Evolutionary conservation across 2,888 invertebrate species (phyloP), one percentile per base, ranked within the genome.

Genomic region (Aporophyla nigra): DNA sequence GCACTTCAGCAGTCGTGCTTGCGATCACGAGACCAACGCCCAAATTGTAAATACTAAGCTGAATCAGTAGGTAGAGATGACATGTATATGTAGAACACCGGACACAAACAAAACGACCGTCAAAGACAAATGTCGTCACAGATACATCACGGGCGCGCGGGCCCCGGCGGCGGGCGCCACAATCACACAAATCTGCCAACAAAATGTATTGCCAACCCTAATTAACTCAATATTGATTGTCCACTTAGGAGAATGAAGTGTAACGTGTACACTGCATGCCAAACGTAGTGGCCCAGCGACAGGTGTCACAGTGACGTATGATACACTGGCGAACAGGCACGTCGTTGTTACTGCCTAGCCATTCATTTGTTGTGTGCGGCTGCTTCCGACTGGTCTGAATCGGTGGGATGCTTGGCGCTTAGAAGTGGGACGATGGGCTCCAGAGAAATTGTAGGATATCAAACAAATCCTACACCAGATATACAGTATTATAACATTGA

Each of bases 231-330:
- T 83, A 86, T 78, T 83, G 71, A 83, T 83, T 33, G 67, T 40
- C 27, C 80, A 78, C 79, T 83, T 83, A 74, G 10, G 21, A 78
- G 12, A 61, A 78, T 83, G 43, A 72, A 83, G 66, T 83, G 76
- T 53, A 78, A 1, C 43, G 43, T 27, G 62, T 27, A 54, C 81
- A 59, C 67, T 71, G 1, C 6, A 21, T 63, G 76, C 70, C 77
- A 53, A 56, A 56, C 75, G 56, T 33, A 71, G 40, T 1, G 51
- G 49, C 33, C 5, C 62, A 24, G 62, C 14, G 86, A 71, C 83
- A 82, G 86, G 77, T 71, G 77, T 19, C 0, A 6, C 46, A 2
- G 51, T 58, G 63, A 82, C 63, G 62, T 16, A 68, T 68, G 46
- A 2, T 66, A 69, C 82, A 62, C 68, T 69, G 33, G 56, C 51